Conservation (phyloP, 2,888 invertebrate species). For the Chorisops tibialis region DNA sequence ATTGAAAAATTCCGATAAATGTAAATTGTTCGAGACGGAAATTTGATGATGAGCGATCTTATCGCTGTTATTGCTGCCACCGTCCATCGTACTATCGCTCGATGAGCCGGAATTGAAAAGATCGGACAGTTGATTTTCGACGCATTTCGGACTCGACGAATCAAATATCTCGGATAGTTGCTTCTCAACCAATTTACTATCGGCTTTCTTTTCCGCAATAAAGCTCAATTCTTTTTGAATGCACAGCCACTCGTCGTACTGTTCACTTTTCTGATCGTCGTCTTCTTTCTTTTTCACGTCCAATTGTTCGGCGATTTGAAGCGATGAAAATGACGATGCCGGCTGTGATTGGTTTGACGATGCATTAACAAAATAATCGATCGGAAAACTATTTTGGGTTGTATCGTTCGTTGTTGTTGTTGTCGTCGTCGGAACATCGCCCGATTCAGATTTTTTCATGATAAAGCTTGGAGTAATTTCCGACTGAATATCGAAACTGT, state of each 20-base stretch:
- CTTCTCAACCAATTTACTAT: slow-evolving; percentile 31
- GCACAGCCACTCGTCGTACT: slow-evolving; percentile 66
- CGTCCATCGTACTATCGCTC: slow-evolving; percentile 37
- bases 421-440: not conserved
- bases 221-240: slow-evolving; percentile 63
- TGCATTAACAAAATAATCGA: slow-evolving; percentile 32
- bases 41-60: slow-evolving; percentile 9
- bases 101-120: slow-evolving; percentile 35
- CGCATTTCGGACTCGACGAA: slow-evolving; percentile 41
- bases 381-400: slow-evolving; percentile 29
- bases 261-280: slow-evolving; percentile 39
- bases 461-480: slow-evolving; percentile 52
- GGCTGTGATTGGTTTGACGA: not conserved
- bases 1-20: slow-evolving; percentile 45
- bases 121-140: slow-evolving; percentile 43
- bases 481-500: slow-evolving; percentile 51
- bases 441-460: slow-evolving; percentile 44
- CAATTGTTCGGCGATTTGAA: not conserved
- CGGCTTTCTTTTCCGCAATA: slow-evolving; percentile 40
- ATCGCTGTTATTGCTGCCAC: not conserved
- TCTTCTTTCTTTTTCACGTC: slow-evolving; percentile 20
- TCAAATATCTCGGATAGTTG: slow-evolving; percentile 49
- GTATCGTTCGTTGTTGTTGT: not conserved
- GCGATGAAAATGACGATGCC: not conserved
- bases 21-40: slow-evolving; percentile 28